Conservation (phyloP, 2,888 invertebrate genomes). For the Cryptophagus acutangulus region DNA sequence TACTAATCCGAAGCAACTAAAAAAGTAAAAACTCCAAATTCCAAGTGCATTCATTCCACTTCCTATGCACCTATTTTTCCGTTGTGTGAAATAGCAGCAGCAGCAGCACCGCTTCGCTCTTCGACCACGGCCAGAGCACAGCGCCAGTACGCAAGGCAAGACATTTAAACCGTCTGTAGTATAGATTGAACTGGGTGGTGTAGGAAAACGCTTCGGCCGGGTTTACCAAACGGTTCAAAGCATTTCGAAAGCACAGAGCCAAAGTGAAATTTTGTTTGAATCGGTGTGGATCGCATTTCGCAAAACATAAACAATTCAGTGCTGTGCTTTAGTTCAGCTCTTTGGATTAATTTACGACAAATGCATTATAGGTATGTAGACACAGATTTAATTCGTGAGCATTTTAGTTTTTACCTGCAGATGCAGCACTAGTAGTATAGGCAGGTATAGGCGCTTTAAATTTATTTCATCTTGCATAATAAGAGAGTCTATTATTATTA, state of each 20-base stretch:
- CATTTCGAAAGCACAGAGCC: conserved; percentile 16
- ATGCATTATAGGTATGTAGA: no score
- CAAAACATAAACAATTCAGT: no score
- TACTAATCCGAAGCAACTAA: conserved; percentile 3
- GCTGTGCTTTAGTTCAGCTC: no score
- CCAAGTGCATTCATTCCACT: conserved; percentile 12
- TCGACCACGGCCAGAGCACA: conserved; percentile 9
- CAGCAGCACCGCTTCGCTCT: not conserved
- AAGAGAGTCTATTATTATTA: no score
- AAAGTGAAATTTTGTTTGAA: no score
- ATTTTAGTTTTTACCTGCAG: no score
- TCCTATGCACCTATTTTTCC: conserved; percentile 8
- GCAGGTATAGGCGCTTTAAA: no score
- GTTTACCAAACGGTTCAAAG: conserved; percentile 26
- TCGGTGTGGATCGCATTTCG: no score
- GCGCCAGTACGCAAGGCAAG: conserved; percentile 30
- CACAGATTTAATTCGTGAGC: no score
- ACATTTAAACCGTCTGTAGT: conserved; percentile 30
- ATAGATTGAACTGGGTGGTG: conserved; percentile 33
- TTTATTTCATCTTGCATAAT: no score
- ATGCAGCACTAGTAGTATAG: no score
- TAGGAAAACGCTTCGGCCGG: conserved; percentile 27
- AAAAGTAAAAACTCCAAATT: conserved; percentile 12
- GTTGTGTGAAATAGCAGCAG: not conserved
- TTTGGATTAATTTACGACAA: no score